A percentile compares a stretch with the other conserved stretches of the same genome.
Conservation (phyloP, 2,113 vertebrate genomes). For the Lontra canadensis region DNA sequence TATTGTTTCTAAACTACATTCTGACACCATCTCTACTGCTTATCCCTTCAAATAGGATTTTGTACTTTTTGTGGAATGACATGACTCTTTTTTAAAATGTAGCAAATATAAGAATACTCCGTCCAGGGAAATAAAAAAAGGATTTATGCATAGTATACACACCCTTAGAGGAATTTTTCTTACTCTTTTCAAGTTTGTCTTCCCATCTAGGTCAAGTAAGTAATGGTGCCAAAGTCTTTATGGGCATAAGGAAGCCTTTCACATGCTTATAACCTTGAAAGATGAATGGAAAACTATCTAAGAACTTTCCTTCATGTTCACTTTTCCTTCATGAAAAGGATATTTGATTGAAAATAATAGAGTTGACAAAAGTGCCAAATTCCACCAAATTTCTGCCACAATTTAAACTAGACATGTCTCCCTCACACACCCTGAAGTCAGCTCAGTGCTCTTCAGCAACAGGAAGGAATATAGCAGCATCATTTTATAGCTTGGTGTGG, state of each 20-base stretch:
- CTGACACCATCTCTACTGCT: constrained; percentile 30
- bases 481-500: too few species aligned
- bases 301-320: constrained; percentile 56
- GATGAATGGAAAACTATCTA: constrained; percentile 60
- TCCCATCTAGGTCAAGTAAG: constrained; percentile 55
- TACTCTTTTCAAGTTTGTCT: constrained; percentile 64
- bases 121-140: constrained; percentile 13
- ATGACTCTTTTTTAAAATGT: constrained; percentile 56
- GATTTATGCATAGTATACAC: constrained; percentile 52
- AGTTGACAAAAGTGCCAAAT: constrained; percentile 41
- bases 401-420: background rate
- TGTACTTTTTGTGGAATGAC: constrained; percentile 50
- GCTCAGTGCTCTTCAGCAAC: background rate
- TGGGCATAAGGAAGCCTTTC: constrained; percentile 34
- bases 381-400: background rate
- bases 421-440: background rate
- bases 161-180: constrained; percentile 57
- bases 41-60: constrained; percentile 50
- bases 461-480: background rate
- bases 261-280: constrained; percentile 64
- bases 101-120: constrained; percentile 33
- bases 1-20: constrained; percentile 60
- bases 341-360: constrained; percentile 64
- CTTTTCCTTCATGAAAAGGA: constrained; percentile 54
- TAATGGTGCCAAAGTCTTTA: constrained; percentile 37